Conservation (phyloP, 2,113 vertebrate species). For the Anseranas semipalmata region DNA sequence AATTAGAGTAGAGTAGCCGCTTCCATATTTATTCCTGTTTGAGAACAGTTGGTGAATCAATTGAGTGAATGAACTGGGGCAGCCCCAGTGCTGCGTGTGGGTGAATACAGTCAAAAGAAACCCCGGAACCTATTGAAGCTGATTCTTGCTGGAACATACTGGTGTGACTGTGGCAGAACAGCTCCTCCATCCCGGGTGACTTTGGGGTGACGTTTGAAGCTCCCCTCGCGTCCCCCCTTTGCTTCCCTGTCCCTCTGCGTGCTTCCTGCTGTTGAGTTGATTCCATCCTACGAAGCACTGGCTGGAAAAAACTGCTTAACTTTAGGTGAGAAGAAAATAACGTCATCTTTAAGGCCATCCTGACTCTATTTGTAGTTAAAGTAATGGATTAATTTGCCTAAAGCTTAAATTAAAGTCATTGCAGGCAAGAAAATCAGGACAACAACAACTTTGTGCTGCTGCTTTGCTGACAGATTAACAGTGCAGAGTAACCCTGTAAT, state of each 20-base stretch:
- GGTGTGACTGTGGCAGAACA: neutral
- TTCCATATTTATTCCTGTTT: conserved; percentile 61
- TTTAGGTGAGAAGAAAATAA: neutral
- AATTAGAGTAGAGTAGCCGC: conserved; percentile 53
- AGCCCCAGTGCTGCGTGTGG: neutral
- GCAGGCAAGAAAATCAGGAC: neutral
- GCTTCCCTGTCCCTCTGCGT: neutral
- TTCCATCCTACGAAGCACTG: neutral
- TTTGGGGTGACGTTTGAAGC: neutral
- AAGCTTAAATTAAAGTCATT: neutral
- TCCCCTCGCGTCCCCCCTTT: neutral
- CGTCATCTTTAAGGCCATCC: neutral
- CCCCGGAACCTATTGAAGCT: neutral
- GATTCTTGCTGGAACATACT: neutral
- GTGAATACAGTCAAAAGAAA: neutral
- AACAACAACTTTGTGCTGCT: neutral
- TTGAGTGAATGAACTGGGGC: conserved; percentile 27
- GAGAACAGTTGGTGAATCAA: conserved; percentile 45
- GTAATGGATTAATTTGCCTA: neutral
- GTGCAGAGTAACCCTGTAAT: neutral
- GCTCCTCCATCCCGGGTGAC: neutral
- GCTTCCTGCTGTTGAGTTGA: neutral
- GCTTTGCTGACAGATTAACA: neutral
- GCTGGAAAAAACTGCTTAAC: neutral
- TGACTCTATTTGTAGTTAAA: neutral